Evolutionary conservation across 1,140 invertebrate genomes (phyloP).

Genomic region (Zeugodacus cucurbitae): DNA sequence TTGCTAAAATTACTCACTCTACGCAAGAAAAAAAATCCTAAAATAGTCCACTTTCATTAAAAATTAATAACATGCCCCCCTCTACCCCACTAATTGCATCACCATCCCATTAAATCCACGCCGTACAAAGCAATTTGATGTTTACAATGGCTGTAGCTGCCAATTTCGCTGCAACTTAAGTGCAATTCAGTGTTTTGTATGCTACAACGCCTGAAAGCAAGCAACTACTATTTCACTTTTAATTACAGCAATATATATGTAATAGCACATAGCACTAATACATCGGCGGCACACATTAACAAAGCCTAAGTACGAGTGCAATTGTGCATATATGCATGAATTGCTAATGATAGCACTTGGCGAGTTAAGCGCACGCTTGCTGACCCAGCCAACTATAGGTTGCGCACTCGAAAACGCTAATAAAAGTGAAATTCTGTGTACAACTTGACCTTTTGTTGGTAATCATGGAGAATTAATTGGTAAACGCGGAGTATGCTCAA

Average conservation of each 20-base stretch:
- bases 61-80: no score
- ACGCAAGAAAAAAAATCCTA: no score
- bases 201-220: not conserved
- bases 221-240: constrained; percentile 23
- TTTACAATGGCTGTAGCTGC: not conserved
- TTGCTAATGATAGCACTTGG: constrained; percentile 12
- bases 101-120: no score
- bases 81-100: no score
- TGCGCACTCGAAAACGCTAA: constrained; percentile 19
- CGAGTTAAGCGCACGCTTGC: no score
- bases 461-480: not conserved
- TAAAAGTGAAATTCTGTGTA: constrained; percentile 21
- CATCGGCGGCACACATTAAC: not conserved
- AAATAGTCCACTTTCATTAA: no score
- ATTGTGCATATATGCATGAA: not conserved
- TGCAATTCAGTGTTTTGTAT: constrained; percentile 38
- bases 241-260: constrained; percentile 5
- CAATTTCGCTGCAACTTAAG: constrained; percentile 2
- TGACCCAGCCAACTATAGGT: not conserved
- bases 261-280: no score
- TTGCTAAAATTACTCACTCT: no score
- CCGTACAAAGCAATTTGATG: no score
- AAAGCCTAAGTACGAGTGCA: not conserved
- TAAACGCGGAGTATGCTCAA: not conserved
- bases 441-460: not conserved